phyloP scores from a whole-genome alignment of 1,140 invertebrate genomes.

The Pentalonia nigronervosa region DNA sequence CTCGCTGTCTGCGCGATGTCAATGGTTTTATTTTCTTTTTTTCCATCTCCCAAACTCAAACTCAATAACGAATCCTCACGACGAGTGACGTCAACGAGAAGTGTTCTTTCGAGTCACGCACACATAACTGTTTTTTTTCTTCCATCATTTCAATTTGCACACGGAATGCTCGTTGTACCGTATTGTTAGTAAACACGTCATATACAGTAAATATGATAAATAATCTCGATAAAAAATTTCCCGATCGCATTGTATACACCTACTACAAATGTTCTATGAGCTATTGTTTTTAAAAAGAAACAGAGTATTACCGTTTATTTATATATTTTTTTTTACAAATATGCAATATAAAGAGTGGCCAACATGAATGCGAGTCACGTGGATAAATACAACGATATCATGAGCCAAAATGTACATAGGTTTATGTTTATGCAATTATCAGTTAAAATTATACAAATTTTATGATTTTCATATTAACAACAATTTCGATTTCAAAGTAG shows the following conservation, averaged over 20 bases:
- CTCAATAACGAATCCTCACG: background rate
- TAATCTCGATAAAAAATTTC: background rate
- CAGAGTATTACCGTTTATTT: background rate
- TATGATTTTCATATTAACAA: background rate
- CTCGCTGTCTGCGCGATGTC: background rate
- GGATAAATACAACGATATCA: too few relatives aligned
- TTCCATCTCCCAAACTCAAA: background rate
- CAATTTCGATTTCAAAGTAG: background rate
- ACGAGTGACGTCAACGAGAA: background rate
- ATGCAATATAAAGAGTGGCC: background rate
- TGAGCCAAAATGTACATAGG: background rate
- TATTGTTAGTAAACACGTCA: constrained; percentile 11
- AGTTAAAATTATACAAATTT: background rate
- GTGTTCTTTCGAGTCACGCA: background rate
- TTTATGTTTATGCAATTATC: background rate
- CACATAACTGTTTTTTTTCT: background rate
- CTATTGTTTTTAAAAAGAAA: background rate
- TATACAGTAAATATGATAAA: background rate
- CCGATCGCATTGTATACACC: background rate
- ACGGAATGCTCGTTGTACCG: background rate
- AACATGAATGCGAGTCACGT: too few relatives aligned
- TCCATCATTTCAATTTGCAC: background rate
- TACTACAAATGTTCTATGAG: background rate
- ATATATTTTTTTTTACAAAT: background rate
- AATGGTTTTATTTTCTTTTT: background rate